Evolutionary conservation across 2,888 invertebrate species (phyloP), one percentile per base, ranked within the genome.

Genomic region (Calliopum simillimum): DNA sequence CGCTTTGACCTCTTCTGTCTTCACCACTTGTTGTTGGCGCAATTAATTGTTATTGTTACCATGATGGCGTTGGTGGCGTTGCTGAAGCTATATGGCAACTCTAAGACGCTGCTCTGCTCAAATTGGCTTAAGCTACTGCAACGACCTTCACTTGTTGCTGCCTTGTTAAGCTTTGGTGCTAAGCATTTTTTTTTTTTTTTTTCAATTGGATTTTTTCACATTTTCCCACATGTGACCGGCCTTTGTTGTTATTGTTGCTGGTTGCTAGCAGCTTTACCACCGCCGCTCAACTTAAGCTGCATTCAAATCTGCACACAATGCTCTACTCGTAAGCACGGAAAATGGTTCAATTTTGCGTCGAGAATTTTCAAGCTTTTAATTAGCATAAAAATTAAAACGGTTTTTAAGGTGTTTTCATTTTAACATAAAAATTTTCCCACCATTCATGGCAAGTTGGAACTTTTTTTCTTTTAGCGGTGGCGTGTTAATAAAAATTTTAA

Each of bases 341-440:
- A 56, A 56, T 14, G 55, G 14, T 56, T 56, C 21, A 33, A 8
- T 33, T 33, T 33, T 33, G 33, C 33, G 8, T 33, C 33, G 33
- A 33, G 33, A 33, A 23, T 55, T 23, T 56, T 56, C 33, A 25
- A 23, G 55, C 21, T 25, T 56, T 33, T 23, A 23, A 56, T 56
- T 56, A 23, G 55, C 55, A 56, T 56, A 56, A 23, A 56, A 56
- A 56, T 23, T 56, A 23, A 56, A 56, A 56, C 16, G 14, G 14
- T 16, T 49, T 49, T 49, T 49, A 16, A 49, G 49, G 16, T 49
- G n/a, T 49, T 49, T 11, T 49, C 5, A 49, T 49, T 49, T 49
- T 49, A 5, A 33, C 33, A 33, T 6, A 33, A 33, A 33, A 33
- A 14, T 49, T 1, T 49, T 49, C 49, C 49, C 49, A 49, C 49